Conservation (phyloP, 2,113 vertebrate species). For the Philantomba maxwellii region DNA sequence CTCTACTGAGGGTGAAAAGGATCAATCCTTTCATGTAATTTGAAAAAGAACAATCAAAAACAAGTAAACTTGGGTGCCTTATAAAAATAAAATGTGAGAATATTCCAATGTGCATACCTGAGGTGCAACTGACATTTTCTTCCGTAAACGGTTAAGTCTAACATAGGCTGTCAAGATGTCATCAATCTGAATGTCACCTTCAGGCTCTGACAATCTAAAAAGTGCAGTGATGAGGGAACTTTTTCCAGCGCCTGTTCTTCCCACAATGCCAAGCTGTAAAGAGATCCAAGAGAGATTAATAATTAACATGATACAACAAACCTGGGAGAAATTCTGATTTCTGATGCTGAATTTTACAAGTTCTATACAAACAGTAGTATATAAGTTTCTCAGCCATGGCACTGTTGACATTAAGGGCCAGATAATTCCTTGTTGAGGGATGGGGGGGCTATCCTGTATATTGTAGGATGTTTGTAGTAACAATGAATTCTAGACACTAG, state of each 20-base stretch:
- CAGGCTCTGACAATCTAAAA: slow-evolving; percentile 91
- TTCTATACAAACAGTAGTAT: too few relatives aligned
- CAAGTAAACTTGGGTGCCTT: background rate
- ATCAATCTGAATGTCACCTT: slow-evolving; percentile 92
- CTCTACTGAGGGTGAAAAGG: background rate
- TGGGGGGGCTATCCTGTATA: background rate
- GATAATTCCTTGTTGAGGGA: background rate
- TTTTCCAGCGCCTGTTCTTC: background rate
- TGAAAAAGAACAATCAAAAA: background rate
- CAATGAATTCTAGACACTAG: background rate
- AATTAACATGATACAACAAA: background rate
- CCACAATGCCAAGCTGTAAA: too few relatives aligned
- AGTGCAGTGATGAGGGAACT: slow-evolving; percentile 84
- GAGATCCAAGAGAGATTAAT: background rate
- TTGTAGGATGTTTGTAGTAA: background rate
- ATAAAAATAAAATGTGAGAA: background rate
- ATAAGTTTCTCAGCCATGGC: too few relatives aligned
- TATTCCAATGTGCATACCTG: slow-evolving; percentile 80
- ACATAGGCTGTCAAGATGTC: slow-evolving; percentile 87
- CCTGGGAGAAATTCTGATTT: background rate
- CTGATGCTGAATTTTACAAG: too few relatives aligned
- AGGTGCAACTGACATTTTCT: slow-evolving; percentile 97
- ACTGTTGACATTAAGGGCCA: too few relatives aligned
- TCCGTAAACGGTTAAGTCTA: slow-evolving; percentile 90
- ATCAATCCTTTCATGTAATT: background rate